A percentile compares a stretch with the other conserved stretches of the same genome.
These are phyloP conservation scores for Marcusenius ussheri DNA, from an alignment of 2,113 vertebrate genomes.

Conservation along the genomic window DNA sequence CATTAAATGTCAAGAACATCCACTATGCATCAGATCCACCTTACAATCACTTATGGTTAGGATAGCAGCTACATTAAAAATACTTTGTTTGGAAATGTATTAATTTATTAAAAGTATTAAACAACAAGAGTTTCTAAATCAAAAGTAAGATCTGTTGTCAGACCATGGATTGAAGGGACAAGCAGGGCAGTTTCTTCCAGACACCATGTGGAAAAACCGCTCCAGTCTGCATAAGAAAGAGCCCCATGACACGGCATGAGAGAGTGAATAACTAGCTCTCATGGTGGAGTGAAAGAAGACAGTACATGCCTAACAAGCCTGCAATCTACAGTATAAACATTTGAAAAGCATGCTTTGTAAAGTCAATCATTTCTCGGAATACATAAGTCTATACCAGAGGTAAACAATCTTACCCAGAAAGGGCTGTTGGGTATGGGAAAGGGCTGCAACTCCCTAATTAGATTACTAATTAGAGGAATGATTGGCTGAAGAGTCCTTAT, in stretches of 20 bases:
- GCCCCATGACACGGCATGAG: too few relatives aligned
- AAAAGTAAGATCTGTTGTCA: too few relatives aligned
- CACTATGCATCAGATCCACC: not conserved
- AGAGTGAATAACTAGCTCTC: too few relatives aligned
- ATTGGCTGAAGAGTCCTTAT: too few relatives aligned
- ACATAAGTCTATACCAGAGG: not conserved
- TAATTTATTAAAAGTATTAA: too few relatives aligned
- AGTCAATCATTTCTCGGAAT: not conserved
- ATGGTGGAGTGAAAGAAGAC: too few relatives aligned
- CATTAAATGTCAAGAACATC: not conserved
- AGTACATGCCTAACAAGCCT: not conserved
- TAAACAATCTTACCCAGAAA: not conserved
- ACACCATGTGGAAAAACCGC: not conserved
- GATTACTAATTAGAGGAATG: too few relatives aligned
- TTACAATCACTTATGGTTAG: not conserved
- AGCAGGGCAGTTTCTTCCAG: not conserved
- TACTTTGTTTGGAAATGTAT: too few relatives aligned
- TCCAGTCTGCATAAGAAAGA: not conserved
- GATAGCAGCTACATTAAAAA: too few relatives aligned
- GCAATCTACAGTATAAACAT: not conserved
- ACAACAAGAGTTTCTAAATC: too few relatives aligned
- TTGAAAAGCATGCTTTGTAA: not conserved
- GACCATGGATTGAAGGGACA: not conserved
- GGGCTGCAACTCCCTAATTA: too few relatives aligned
- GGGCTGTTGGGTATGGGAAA: too few relatives aligned